Conservation (phyloP, 35 echinoderm and acorn worm genomes). For the Nesometra sesokonis region DNA sequence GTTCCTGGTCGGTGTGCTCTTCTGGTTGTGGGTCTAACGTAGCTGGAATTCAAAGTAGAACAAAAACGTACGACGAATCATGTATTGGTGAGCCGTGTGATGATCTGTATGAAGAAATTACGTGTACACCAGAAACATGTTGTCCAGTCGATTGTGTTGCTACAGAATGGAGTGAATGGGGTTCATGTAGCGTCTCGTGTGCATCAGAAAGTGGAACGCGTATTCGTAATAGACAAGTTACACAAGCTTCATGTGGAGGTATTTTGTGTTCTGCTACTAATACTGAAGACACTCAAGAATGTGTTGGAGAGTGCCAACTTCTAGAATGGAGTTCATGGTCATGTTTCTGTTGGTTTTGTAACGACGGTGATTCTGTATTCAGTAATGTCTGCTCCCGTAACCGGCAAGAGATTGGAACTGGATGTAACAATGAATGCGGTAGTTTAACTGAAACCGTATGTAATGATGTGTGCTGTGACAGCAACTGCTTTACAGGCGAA, state of each 20-base stretch:
- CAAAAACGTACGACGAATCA: not conserved
- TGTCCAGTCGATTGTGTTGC: not conserved
- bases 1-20: not conserved
- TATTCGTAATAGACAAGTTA: not conserved
- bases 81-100: not conserved
- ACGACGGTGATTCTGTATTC: not conserved
- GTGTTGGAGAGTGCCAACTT: not conserved
- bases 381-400: not conserved
- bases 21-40: not conserved
- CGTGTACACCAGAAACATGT: not conserved
- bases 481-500: not conserved
- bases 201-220: not conserved
- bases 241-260: not conserved
- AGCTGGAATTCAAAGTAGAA: not conserved
- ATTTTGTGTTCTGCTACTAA: not conserved
- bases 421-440: not conserved
- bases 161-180: not conserved
- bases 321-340: not conserved
- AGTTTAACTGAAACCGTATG: not conserved
- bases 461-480: not conserved
- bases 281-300: not conserved
- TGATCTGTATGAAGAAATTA: not conserved
- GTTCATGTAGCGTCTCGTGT: not conserved
- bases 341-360: not conserved
- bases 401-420: not conserved